Base-by-base conservation (phyloP, 2,113 vertebrate species). In the Meleagris gallopavo region DNA sequence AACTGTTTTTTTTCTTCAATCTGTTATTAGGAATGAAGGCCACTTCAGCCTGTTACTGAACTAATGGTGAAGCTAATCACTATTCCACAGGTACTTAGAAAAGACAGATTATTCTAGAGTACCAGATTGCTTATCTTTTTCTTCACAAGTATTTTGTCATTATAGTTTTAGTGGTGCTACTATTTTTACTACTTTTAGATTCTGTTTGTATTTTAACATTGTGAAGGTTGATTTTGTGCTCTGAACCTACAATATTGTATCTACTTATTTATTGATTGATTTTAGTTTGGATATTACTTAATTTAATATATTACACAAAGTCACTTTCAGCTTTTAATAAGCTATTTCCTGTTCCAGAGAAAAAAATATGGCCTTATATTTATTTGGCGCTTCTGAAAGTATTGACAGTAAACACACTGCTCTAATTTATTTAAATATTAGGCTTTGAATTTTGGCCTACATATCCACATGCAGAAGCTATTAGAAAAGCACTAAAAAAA, bases 191-290 rank as follows among this genome's bases (percentile, higher is more conserved):
- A 20, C 16, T 89, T 96, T 88, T 77, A 91, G 50, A 83, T 66
- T 80, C 25, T 86, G 5, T 7, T 38, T 1, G 1, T 20, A 1
- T 77, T 61, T 85, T 77, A 83, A 84, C 89, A 81, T 74, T 81
- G 29, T 45, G 84, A 91, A 86, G 78, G 54, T 88, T 95, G 95
- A 95, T 91, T 94, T 82, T 88, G 38, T 72, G 64, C 69, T 94
- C 62, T 67, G 92, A 92, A 95, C 83, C 89, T 84, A 20, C 19
- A 72, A 40, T 89, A 77, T 40, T 61, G 70, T 85, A 70, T 80
- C 64, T 84, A 83, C 96, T 90, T 90, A 79, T 55, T 80, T 69
- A 78, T 90, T 80, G 74, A 38, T 78, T 69, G 95, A 93, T 87
- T 86, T 11, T 58, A 27, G 52, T 85, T 86, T 96, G 43, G 7